Evolutionary conservation across 2,888 invertebrate genomes (phyloP).

Genomic region (Macrostomum cliftonense): DNA sequence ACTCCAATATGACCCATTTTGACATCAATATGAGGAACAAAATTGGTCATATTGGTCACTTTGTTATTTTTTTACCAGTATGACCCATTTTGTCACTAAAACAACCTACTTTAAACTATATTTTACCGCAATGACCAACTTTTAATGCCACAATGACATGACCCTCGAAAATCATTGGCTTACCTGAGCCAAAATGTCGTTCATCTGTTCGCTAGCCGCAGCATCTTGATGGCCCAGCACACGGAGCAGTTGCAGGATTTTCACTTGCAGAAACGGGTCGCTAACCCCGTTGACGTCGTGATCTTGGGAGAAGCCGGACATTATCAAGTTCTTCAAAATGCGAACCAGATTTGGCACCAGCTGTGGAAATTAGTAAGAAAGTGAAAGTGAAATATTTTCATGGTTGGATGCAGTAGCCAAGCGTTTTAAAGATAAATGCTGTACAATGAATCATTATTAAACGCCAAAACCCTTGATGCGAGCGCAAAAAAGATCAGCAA

Average conservation of each 20-base stretch:
- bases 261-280: slow-evolving; percentile 96
- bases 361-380: slow-evolving; percentile 47
- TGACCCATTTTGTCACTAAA: too few relatives aligned
- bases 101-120: background rate
- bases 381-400: too few relatives aligned
- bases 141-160: too few relatives aligned
- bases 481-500: too few relatives aligned
- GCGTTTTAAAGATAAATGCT: too few relatives aligned
- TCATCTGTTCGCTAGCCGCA: slow-evolving; percentile 96
- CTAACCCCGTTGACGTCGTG: slow-evolving; percentile 98
- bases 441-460: too few relatives aligned
- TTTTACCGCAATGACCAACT: background rate
- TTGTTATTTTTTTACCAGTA: too few relatives aligned
- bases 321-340: slow-evolving; percentile 86
- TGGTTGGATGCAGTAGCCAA: too few relatives aligned
- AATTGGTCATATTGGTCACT: too few relatives aligned
- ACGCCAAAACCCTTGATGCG: too few relatives aligned
- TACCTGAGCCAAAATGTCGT: slow-evolving; percentile 90
- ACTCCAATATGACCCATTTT: too few relatives aligned
- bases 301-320: slow-evolving; percentile 96
- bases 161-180: background rate
- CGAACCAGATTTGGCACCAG: slow-evolving; percentile 93
- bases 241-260: slow-evolving; percentile 76
- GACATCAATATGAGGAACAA: too few relatives aligned
- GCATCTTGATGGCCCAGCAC: slow-evolving; percentile 86